Base-by-base conservation (phyloP, 2,113 vertebrate species). In the Triplophysa tibetana region DNA sequence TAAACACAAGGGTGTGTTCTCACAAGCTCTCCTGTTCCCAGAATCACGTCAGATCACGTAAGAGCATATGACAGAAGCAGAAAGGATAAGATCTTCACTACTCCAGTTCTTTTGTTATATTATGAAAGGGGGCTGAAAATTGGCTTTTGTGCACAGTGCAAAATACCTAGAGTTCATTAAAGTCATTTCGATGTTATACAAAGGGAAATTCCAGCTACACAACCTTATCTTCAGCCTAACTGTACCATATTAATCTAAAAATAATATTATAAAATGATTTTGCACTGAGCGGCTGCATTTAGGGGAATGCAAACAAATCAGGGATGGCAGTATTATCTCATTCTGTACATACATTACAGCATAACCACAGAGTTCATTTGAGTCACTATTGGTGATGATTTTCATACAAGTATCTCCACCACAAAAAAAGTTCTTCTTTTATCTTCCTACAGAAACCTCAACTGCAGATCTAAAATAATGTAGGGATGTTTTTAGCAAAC, bases 21-120 rank as follows among this genome's bases (percentile, higher is more conserved):
- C 58, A 60, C 24, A 21, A 68, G 79, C 79, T 61, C 70, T 60
- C 78, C 21, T 21, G 41, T 67, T 80, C 21, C 70, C 13, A 62
- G 63, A 75, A 81, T 75, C 63, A 23, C 3, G 52, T 80, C 50
- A 81, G 79, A 58, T 10, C 21, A 74, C 61, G 13, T 43, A 13
- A 26, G 10, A 48, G 70, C 16, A 4, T 14, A 43, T 21, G 23
- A 64, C 19, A 17, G 9, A 11, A 60, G 70, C 29, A 60, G 23
- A 67, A 68, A 67, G 56, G 52, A 74, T 63, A 80, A 80, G 19
- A 67, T 80, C 70, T 79, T 63, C 29, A 52, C 61, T 60, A 52
- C 61, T 66, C 50, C 52, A 60, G 16, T 19, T 58, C 70, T 41
- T 80, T 75, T 75, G 79, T 80, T 80, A 67, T 8, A 12, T 29